A percentile compares a stretch with the other conserved stretches of the same genome.
These are phyloP conservation scores for Antitype chi DNA, from an alignment of 2,888 invertebrate genomes.

Conservation along the genomic window DNA sequence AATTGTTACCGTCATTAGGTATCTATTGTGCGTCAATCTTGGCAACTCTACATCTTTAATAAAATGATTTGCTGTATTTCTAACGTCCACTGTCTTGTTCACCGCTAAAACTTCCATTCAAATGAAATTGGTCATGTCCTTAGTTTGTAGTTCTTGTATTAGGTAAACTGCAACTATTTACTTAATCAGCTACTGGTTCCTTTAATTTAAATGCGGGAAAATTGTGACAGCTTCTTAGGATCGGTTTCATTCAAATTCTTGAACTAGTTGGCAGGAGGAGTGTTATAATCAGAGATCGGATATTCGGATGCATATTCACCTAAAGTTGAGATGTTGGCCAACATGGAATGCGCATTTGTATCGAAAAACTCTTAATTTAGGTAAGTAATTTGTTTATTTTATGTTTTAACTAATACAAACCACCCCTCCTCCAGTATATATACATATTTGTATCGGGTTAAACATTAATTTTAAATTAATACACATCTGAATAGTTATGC, in stretches of 20 bases:
- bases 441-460: no score
- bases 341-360: no score
- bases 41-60: conserved; percentile 45
- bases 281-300: no score
- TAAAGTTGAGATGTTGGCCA: no score
- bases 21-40: conserved; percentile 55
- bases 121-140: conserved; percentile 59
- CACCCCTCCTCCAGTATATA: no score
- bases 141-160: conserved; percentile 41
- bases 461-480: no score
- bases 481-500: no score
- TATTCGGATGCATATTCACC: no score
- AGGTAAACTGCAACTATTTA: conserved; percentile 39
- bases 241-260: conserved; percentile 16
- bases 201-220: conserved; percentile 43
- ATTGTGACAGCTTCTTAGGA: conserved; percentile 29
- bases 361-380: no score
- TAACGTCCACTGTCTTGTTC: conserved; percentile 44
- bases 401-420: no score
- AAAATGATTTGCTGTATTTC: conserved; percentile 54
- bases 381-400: no score
- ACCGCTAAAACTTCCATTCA: conserved; percentile 45
- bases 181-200: conserved; percentile 20
- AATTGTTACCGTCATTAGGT: conserved; percentile 42
- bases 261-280: not conserved